Percentiles rank a stretch among this genome's conserved stretches.
These are phyloP conservation scores for Eilema griseolum DNA, from an alignment of 2,888 invertebrate genomes.

Conservation along the genomic window DNA sequence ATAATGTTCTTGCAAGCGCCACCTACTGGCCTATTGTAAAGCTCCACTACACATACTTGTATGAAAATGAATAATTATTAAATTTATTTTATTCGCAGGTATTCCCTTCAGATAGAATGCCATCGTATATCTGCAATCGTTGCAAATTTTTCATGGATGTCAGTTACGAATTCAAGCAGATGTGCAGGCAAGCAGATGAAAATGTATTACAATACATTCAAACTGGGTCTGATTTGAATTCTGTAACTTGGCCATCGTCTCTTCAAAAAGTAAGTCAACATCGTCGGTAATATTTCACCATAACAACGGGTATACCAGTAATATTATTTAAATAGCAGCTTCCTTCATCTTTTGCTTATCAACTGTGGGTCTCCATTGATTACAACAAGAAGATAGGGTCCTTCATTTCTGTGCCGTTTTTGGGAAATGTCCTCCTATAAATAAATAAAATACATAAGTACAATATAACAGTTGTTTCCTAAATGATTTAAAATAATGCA, in stretches of 20 bases:
- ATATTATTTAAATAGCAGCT: neutral
- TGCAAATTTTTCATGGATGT: conserved; percentile 90
- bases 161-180: conserved; percentile 91
- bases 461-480: neutral
- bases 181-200: conserved; percentile 92
- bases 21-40: conserved; percentile 41
- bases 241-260: conserved; percentile 80
- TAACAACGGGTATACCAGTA: neutral
- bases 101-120: conserved; percentile 91
- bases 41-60: neutral
- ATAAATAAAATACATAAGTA: no score
- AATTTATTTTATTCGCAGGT: conserved; percentile 69
- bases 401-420: no score
- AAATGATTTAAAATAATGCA: neutral
- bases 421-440: no score
- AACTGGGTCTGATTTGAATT: conserved; percentile 87
- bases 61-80: neutral
- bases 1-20: conserved; percentile 45
- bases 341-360: neutral
- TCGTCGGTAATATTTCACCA: neutral
- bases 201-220: conserved; percentile 89
- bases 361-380: neutral
- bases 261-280: conserved; percentile 74
- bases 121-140: conserved; percentile 89
- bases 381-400: no score